These are phyloP conservation scores for Microcebus ravelobensis DNA, from an alignment of 2,113 vertebrate genomes.

Conservation along the genomic window DNA sequence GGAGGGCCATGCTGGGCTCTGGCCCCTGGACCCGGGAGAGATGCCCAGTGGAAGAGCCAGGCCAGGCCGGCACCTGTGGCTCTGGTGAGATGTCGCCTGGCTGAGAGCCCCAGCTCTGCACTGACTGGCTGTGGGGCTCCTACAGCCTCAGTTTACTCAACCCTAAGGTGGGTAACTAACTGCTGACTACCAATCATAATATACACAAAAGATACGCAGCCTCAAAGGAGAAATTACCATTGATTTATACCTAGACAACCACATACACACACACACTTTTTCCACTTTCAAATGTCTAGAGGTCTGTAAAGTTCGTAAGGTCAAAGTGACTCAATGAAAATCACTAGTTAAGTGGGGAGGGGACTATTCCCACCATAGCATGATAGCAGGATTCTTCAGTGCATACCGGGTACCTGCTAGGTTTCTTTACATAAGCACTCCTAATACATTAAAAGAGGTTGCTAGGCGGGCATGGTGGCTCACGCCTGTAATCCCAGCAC, in stretches of 20 bases:
- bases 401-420: not conserved
- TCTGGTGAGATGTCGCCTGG: not conserved
- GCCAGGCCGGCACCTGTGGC: not conserved
- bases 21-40: not conserved
- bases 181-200: not conserved
- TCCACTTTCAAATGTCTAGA: not conserved
- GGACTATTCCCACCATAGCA: not conserved
- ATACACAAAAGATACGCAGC: not conserved
- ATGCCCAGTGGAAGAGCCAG: not conserved
- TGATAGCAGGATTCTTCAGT: accelerated
- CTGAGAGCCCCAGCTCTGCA: not conserved
- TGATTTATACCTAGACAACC: not conserved
- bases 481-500: not conserved
- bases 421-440: not conserved
- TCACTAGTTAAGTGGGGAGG: not conserved
- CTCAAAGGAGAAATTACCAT: not conserved
- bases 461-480: not conserved
- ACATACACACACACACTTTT: not conserved
- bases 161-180: not conserved
- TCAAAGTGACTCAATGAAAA: not conserved
- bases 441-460: not conserved
- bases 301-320: not conserved
- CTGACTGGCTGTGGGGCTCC: not conserved
- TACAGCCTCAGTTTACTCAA: not conserved
- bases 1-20: not conserved